Base-by-base conservation (phyloP, 1,140 invertebrate species). In the Pomacea maculata region DNA sequence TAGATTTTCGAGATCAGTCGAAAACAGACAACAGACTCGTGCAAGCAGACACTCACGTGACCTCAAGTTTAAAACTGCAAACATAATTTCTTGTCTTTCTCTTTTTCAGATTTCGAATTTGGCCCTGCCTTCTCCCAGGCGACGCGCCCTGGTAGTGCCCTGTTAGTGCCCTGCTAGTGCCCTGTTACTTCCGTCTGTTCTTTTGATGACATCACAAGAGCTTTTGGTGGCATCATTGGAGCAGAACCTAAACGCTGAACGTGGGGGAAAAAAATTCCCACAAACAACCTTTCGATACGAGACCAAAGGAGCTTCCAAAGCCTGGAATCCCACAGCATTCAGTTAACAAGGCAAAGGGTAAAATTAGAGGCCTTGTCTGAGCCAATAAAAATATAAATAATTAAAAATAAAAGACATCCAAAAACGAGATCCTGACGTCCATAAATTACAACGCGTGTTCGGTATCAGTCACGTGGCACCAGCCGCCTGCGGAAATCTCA, bases 71-170 rank as follows among this genome's bases (percentile, higher is more conserved):
- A 25, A 57, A 75, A 15, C 17, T 1, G 21, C 11, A 57, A 6
- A 57, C 8, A 11, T n/a, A 55, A n/a, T 57, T 61, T 7, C 45
- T 65, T 29, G 54, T 54, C 52, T 14, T 19, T 15, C 70, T n/a
- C 65, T 61, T 76, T 29, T 15, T 8, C 77, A 78, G 77, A 78
- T 78, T 78, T 78, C 77, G 77, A 78, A 78, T 78, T 71, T 71
- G 77, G 77, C 77, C 77, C 77, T 57, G 45, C 52, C 29, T 45
- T 57, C 67, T 52, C 21, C 77, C 10, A 25, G 67, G 77, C 55
- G 77, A 29, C 52, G 75, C 64, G 10, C 61, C 34, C 52, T 67
- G 61, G 21, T 71, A 25, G 65, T 45, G 25, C 19, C 17, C 64
- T 34, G 55, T 14, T 61, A 65, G 12, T 54, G 75, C 10, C n/a